These are phyloP conservation scores for Pelobates cultripes DNA, from an alignment of 2,797 vertebrate species.

Conservation along the genomic window DNA sequence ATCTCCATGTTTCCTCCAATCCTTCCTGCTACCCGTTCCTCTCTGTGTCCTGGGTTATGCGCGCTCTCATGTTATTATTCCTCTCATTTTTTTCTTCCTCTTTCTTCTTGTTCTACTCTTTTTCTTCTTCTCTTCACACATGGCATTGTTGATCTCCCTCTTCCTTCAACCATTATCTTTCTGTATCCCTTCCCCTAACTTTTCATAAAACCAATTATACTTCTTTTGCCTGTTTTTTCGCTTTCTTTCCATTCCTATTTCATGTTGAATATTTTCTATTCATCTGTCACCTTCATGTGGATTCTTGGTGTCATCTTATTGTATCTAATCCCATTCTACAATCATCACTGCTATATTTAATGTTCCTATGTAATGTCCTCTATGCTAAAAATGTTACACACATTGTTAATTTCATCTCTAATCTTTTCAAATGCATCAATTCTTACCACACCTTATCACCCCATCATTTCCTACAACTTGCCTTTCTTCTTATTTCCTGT, in stretches of 20 bases:
- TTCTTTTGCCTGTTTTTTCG: not conserved
- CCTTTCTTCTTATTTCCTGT: slow-evolving; percentile 8
- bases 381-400: not conserved
- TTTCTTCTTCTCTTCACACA: slow-evolving; percentile 17
- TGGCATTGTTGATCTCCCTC: not conserved
- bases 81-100: slow-evolving; percentile 53
- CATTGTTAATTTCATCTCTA: not conserved
- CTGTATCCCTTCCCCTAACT: not conserved
- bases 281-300: not conserved
- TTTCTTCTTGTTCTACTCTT: slow-evolving; percentile 41
- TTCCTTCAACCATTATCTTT: not conserved
- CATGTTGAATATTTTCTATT: not conserved
- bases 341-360: too few relatives aligned
- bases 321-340: too few relatives aligned
- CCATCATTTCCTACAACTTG: not conserved
- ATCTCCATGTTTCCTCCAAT: slow-evolving; percentile 50
- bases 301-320: too few relatives aligned
- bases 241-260: not conserved
- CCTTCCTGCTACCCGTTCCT: slow-evolving; percentile 38
- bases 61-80: slow-evolving; percentile 41
- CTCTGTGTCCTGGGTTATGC: slow-evolving; percentile 44
- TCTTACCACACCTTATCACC: too few relatives aligned
- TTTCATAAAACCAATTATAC: not conserved
- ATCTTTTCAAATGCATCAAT: not conserved
- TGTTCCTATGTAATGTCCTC: too few relatives aligned